Evolutionary conservation across 2,888 invertebrate genomes (phyloP).

Genomic region (Aphidius colemani): DNA sequence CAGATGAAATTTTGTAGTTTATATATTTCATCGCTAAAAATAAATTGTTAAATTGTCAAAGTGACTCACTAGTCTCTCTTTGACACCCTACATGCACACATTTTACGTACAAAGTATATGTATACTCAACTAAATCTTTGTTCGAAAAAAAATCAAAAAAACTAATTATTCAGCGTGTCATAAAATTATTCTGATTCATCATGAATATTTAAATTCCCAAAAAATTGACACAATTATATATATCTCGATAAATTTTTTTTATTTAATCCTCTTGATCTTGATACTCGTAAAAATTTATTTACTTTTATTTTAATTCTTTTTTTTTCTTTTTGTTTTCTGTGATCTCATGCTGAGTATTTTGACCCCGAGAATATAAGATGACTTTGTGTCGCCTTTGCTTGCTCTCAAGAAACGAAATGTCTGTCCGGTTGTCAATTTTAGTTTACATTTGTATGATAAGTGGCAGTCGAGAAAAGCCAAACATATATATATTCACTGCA

Average conservation of each 20-base stretch:
- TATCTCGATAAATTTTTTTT: too few species aligned
- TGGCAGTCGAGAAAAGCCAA: conserved; percentile 12
- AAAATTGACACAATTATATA: too few species aligned
- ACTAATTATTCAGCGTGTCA: conserved; percentile 32
- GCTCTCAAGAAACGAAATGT: conserved; percentile 31
- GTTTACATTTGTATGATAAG: conserved; percentile 22
- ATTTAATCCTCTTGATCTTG: too few species aligned
- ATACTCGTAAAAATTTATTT: not conserved
- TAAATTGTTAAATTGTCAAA: conserved; percentile 48
- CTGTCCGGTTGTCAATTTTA: conserved; percentile 35
- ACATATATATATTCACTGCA: not conserved
- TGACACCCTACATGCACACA: conserved; percentile 36
- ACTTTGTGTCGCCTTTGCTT: conserved; percentile 19
- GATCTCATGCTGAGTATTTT: conserved; percentile 18
- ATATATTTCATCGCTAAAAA: conserved; percentile 52
- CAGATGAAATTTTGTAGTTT: too few species aligned
- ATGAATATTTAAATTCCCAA: conserved; percentile 2
- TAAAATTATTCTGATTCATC: conserved; percentile 9
- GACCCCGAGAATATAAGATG: conserved; percentile 12
- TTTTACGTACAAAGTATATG: conserved; percentile 53
- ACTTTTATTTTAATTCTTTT: not conserved
- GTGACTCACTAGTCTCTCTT: conserved; percentile 24
- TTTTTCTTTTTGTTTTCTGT: conserved; percentile 4
- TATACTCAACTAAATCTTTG: conserved; percentile 35
- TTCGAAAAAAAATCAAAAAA: conserved; percentile 37